Conservation (phyloP, 2,113 vertebrate species). For the Irena cyanogastra region DNA sequence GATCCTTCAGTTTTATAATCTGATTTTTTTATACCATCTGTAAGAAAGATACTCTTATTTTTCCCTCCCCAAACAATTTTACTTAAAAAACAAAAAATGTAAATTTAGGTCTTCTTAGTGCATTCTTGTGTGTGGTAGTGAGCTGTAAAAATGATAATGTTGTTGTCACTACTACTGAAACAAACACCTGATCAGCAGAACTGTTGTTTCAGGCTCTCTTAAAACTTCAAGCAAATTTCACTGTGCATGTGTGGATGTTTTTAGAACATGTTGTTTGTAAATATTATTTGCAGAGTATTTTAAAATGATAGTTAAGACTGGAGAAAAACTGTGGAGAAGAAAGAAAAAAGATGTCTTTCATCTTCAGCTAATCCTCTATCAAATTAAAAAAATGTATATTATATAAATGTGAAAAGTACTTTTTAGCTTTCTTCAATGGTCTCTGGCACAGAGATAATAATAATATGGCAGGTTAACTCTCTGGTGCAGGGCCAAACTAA, state of each 20-base stretch:
- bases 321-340: not conserved
- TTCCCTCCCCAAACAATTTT: not conserved
- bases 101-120: not conserved
- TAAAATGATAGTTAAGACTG: not conserved
- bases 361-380: not conserved
- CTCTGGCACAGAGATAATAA: not conserved
- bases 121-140: not conserved
- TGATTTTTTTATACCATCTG: not conserved
- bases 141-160: not conserved
- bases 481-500: not conserved
- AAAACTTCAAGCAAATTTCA: not conserved
- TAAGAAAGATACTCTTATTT: not conserved
- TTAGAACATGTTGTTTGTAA: not conserved
- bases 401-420: not conserved
- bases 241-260: not conserved
- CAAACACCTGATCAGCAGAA: not conserved
- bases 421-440: not conserved
- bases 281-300: not conserved
- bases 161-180: not conserved
- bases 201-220: not conserved
- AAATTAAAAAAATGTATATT: not conserved
- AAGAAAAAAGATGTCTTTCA: not conserved
- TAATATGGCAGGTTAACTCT: not conserved
- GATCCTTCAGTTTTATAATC: not conserved
- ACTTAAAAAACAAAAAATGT: not conserved